A percentile compares a stretch with the other conserved stretches of the same genome.
phyloP scores from a whole-genome alignment of 2,797 vertebrate species.

The Takifugu rubripes region DNA sequence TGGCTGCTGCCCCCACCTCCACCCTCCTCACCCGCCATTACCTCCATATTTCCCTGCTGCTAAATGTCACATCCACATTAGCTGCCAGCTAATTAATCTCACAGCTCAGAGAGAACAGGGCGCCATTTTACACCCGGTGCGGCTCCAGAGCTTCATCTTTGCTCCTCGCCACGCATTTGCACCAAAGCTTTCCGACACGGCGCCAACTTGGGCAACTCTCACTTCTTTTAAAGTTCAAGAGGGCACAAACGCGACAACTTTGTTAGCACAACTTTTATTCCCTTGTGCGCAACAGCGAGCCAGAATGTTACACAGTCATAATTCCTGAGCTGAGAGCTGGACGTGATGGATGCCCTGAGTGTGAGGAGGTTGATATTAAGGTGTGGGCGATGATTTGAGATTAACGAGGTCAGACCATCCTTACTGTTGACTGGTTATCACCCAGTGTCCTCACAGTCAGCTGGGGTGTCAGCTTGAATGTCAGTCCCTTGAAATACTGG shows the following conservation, averaged over 20 bases:
- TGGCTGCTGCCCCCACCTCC: constrained; percentile 9
- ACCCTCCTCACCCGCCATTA: constrained; percentile 28
- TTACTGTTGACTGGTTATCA: constrained; percentile 16
- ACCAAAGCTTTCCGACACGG: constrained; percentile 22
- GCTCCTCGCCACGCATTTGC: constrained; percentile 32
- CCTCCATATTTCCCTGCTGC: constrained; percentile 57
- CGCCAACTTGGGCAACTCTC: constrained; percentile 22
- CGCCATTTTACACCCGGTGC: too few species aligned
- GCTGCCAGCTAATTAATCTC: constrained; percentile 65
- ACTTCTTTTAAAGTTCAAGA: constrained; percentile 20
- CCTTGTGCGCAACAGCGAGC: constrained; percentile 21
- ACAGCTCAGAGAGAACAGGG: constrained; percentile 35
- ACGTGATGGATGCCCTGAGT: constrained; percentile 28
- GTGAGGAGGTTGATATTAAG: constrained; percentile 31
- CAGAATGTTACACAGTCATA: constrained; percentile 21
- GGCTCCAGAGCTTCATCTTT: constrained; percentile 30
- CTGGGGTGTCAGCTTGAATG: constrained; percentile 1
- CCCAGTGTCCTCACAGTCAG: background rate
- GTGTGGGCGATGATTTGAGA: constrained; percentile 33
- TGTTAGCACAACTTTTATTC: constrained; percentile 37
- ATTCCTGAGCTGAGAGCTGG: constrained; percentile 22
- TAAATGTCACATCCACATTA: constrained; percentile 78
- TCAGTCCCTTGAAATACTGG: constrained; percentile 1
- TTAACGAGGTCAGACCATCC: constrained; percentile 38
- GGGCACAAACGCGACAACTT: constrained; percentile 24